Evolutionary conservation across 2,797 vertebrate genomes (phyloP).

Genomic region (Dallia pectoralis): DNA sequence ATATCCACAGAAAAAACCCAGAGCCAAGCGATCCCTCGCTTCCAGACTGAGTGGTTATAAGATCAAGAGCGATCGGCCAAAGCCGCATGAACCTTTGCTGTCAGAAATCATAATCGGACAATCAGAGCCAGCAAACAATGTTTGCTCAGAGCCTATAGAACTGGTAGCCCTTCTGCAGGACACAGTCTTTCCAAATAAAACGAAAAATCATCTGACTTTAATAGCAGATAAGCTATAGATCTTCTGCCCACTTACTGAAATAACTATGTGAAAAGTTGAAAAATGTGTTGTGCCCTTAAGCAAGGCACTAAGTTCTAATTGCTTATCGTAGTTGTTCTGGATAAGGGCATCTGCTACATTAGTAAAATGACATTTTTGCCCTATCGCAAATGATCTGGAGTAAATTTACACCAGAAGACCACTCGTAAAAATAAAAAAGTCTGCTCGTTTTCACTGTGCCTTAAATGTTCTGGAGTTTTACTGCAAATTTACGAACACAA

Average conservation of each 20-base stretch:
- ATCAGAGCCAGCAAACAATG: not conserved
- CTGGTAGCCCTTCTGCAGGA: not conserved
- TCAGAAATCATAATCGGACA: not conserved
- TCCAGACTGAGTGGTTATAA: conserved; percentile 12
- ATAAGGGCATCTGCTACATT: no score
- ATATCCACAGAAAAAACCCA: not conserved
- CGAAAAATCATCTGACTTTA: not conserved
- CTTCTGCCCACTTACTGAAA: no score
- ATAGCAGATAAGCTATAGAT: no score
- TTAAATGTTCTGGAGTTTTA: not conserved
- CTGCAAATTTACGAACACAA: not conserved
- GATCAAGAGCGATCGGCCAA: not conserved
- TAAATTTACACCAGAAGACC: not conserved
- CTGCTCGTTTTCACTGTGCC: not conserved
- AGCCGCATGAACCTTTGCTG: not conserved
- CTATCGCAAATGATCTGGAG: not conserved
- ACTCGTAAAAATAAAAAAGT: not conserved
- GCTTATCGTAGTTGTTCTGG: no score
- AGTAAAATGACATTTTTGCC: not conserved
- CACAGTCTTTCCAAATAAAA: not conserved
- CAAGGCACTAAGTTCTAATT: no score
- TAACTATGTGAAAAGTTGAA: no score
- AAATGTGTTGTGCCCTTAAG: no score
- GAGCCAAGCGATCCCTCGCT: conserved; percentile 1
- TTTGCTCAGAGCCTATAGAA: not conserved